These are phyloP conservation scores for Vidua chalybeata DNA, from an alignment of 2,113 vertebrate species.

Conservation along the genomic window DNA sequence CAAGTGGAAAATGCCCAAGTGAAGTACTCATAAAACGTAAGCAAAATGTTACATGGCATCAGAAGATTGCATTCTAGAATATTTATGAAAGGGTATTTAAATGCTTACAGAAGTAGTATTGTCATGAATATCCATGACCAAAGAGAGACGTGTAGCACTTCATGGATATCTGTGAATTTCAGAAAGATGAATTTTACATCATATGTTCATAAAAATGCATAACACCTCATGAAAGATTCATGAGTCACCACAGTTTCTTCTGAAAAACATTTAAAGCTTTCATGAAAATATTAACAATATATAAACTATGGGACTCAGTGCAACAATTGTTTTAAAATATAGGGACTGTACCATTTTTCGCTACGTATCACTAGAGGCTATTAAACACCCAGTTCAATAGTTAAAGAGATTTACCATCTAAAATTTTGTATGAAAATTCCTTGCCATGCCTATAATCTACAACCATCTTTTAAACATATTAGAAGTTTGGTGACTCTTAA, in stretches of 20 bases:
- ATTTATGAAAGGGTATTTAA: constrained; percentile 43
- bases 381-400: constrained; percentile 16
- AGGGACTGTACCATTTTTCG: neutral
- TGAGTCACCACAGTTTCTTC: constrained; percentile 2
- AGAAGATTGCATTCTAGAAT: neutral
- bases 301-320: constrained; percentile 22
- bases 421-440: neutral
- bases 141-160: neutral
- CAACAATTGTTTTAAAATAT: constrained; percentile 52
- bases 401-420: constrained; percentile 11
- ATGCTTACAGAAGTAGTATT: neutral
- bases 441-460: neutral
- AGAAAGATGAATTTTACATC: constrained; percentile 44
- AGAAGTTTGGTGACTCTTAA: neutral
- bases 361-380: neutral
- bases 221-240: constrained; percentile 17
- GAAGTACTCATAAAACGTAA: neutral
- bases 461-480: neutral
- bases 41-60: constrained; percentile 17
- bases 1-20: constrained; percentile 24
- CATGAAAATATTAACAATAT: constrained; percentile 63
- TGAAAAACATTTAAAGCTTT: constrained; percentile 54
- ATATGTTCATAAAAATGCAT: constrained; percentile 46
- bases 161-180: constrained; percentile 28
- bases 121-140: constrained; percentile 47